Percentiles rank a stretch among this genome's conserved stretches.
phyloP scores from a whole-genome alignment of 2,888 invertebrate species.

The Scelioninae gen. 1 region DNA sequence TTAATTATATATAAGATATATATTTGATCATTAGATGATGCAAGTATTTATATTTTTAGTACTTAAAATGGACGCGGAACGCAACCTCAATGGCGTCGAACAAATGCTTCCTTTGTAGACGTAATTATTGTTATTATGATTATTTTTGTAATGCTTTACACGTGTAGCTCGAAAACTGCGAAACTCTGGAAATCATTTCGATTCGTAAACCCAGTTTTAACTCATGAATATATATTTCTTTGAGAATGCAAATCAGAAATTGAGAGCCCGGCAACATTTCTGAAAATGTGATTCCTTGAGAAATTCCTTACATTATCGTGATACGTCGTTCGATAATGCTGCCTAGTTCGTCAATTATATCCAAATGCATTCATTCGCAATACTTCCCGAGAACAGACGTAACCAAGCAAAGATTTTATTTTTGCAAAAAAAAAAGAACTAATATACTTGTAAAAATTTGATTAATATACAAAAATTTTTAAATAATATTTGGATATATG shows the following conservation, averaged over 20 bases:
- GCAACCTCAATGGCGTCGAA: constrained; percentile 9
- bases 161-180: constrained; percentile 8
- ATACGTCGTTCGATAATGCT: constrained; percentile 49
- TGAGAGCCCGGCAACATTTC: not conserved
- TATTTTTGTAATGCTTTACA: constrained; percentile 26
- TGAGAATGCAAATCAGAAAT: not conserved
- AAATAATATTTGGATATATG: no score
- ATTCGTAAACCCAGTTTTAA: not conserved
- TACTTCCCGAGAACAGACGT: not conserved
- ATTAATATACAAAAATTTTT: no score
- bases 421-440: no score
- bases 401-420: not conserved
- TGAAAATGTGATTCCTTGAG: constrained; percentile 25
- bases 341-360: constrained; percentile 55
- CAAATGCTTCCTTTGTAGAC: constrained; percentile 26
- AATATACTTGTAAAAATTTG: no score
- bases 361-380: constrained; percentile 16
- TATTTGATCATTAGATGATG: constrained; percentile 6
- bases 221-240: not conserved
- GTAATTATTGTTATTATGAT: not conserved
- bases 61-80: constrained; percentile 31
- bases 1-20: no score
- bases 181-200: not conserved
- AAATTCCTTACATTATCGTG: constrained; percentile 35
- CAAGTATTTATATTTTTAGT: constrained; percentile 41